Percentiles rank a stretch among this genome's conserved stretches.
phyloP scores from a whole-genome alignment of 2,797 vertebrate genomes.

The Coluber constrictor region DNA sequence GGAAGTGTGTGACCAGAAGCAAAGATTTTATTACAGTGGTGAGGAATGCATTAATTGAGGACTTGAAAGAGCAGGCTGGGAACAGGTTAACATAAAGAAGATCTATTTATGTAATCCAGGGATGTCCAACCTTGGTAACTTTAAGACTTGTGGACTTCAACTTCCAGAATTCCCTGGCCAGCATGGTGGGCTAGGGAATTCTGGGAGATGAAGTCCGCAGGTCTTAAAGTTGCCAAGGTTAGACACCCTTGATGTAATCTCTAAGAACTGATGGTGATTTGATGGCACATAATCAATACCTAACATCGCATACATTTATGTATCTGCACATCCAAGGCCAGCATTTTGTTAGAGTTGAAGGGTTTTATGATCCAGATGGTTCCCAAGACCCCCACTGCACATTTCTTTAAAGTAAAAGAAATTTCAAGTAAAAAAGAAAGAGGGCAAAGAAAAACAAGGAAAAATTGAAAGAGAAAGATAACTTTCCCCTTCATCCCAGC shows the following conservation, averaged over 20 bases:
- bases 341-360: neutral
- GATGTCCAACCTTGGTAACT: neutral
- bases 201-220: neutral
- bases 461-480: neutral
- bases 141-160: neutral
- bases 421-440: neutral
- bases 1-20: neutral
- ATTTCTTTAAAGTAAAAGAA: too few species aligned
- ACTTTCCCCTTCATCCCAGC: neutral
- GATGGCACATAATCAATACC: neutral
- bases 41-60: neutral
- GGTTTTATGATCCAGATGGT: neutral
- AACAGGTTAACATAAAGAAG: neutral
- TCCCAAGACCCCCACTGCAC: neutral
- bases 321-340: neutral
- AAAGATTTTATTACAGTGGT: neutral
- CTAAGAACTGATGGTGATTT: neutral
- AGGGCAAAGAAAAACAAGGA: neutral
- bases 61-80: neutral
- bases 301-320: neutral
- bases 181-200: neutral
- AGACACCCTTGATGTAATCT: neutral
- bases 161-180: neutral
- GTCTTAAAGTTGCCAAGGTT: neutral
- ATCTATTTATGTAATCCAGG: neutral